Percentiles rank a stretch among this genome's conserved stretches.
Evolutionary conservation across 2,888 invertebrate species (phyloP).

Genomic region (Thyatira batis): DNA sequence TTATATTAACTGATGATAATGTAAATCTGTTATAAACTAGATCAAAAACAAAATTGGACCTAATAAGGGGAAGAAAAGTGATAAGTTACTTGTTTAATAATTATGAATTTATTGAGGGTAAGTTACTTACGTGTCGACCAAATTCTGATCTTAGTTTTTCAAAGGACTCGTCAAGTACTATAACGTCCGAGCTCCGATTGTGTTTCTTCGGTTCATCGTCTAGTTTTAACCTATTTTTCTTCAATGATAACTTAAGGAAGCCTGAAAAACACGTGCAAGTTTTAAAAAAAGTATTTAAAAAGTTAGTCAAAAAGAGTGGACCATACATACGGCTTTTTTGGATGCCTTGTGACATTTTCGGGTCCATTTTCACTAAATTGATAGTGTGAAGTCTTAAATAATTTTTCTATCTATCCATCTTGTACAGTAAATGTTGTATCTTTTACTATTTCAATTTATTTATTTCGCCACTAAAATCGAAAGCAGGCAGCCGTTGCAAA

Average conservation of each 20-base stretch:
- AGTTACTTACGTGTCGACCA: constrained; percentile 52
- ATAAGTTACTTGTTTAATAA: not conserved
- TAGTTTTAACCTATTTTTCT: constrained; percentile 56
- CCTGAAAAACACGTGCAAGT: constrained; percentile 42
- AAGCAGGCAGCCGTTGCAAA: not conserved
- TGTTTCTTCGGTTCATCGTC: constrained; percentile 40
- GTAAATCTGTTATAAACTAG: no score
- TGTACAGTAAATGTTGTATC: not conserved
- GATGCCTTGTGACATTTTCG: constrained; percentile 36
- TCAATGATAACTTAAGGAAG: constrained; percentile 62
- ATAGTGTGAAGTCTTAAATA: not conserved
- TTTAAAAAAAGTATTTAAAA: not conserved
- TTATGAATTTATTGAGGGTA: not conserved
- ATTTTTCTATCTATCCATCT: not conserved
- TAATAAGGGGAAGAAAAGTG: no score
- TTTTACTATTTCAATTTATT: no score
- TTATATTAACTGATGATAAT: no score
- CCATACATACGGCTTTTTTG: constrained; percentile 53
- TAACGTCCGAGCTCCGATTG: constrained; percentile 58
- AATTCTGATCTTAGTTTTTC: constrained; percentile 54
- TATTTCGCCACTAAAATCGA: not conserved
- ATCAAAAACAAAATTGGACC: no score
- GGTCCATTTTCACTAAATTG: constrained; percentile 41
- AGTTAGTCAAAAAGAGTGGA: not conserved
- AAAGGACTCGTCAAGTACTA: constrained; percentile 69